Evolutionary conservation across 2,797 vertebrate species (phyloP).

Genomic region (Loriculus beryllinus): DNA sequence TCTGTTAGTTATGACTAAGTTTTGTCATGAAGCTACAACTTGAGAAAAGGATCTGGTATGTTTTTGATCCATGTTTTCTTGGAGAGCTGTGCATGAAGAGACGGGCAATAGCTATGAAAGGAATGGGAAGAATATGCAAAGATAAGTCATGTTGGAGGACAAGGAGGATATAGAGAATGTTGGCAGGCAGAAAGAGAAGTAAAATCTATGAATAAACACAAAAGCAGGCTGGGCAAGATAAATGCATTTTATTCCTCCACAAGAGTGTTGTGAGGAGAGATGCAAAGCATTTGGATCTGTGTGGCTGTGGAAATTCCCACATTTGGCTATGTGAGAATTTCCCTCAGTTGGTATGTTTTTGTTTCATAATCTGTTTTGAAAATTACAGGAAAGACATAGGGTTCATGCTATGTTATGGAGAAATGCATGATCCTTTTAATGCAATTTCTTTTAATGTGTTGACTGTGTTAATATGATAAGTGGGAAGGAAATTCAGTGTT

Average conservation of each 20-base stretch:
- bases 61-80: neutral
- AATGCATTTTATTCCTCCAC: neutral
- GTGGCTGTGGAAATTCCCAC: neutral
- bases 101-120: neutral
- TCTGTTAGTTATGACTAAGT: neutral
- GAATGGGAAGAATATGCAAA: neutral
- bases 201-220: neutral
- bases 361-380: neutral
- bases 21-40: neutral
- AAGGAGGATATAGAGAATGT: neutral
- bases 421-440: neutral
- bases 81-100: neutral
- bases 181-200: neutral
- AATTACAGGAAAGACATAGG: neutral
- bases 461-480: neutral
- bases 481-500: neutral
- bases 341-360: neutral
- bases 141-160: neutral
- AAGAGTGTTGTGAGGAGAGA: neutral
- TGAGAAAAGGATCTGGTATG: neutral
- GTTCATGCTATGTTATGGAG: neutral
- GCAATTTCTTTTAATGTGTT: neutral
- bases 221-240: neutral
- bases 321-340: neutral
- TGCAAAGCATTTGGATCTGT: neutral